A percentile compares a stretch with the other conserved stretches of the same genome.
Conservation (phyloP, 1,140 invertebrate species). For the Portunus trituberculatus region DNA sequence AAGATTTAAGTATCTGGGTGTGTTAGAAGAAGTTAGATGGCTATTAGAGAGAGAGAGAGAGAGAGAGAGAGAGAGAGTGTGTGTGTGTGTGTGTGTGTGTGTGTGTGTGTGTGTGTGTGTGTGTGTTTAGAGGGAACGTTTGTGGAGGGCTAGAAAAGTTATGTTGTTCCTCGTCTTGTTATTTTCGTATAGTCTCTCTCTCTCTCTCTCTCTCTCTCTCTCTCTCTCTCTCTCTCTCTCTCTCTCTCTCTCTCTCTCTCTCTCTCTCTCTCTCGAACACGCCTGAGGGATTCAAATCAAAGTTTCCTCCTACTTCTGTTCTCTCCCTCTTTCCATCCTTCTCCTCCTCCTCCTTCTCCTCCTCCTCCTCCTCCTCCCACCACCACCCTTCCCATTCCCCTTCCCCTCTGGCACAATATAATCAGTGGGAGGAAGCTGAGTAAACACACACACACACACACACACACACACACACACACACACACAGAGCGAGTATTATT, state of each 20-base stretch:
- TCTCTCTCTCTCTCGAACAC: not conserved
- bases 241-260: constrained; percentile 16
- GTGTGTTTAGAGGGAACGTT: too few species aligned
- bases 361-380: not conserved
- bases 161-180: too few species aligned
- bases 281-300: not conserved
- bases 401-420: not conserved
- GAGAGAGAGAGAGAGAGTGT: too few species aligned
- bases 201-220: too few species aligned
- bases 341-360: not conserved
- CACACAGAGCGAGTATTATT: not conserved
- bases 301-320: not conserved
- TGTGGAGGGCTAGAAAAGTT: too few species aligned
- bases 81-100: too few species aligned
- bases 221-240: not conserved
- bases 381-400: not conserved
- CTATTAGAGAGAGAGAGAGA: too few species aligned
- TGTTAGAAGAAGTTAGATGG: too few species aligned
- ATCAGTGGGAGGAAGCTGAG: not conserved
- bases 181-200: too few species aligned
- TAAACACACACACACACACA: not conserved
- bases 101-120: too few species aligned
- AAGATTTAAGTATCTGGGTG: too few species aligned
- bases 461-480: too few species aligned
- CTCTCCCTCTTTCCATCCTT: not conserved